Conservation (phyloP, 1,140 invertebrate species). For the Papilio machaon region DNA sequence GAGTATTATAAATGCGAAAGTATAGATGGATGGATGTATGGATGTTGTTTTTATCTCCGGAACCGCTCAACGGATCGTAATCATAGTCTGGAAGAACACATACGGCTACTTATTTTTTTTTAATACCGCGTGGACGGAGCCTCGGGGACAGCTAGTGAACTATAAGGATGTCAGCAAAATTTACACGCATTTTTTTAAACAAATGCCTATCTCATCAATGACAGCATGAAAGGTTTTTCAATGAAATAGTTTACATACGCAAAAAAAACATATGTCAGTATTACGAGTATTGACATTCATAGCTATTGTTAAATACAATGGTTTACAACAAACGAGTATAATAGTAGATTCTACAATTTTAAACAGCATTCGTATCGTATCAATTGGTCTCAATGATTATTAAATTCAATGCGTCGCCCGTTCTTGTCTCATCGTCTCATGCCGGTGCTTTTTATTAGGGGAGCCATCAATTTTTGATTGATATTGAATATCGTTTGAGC, state of each 20-base stretch:
- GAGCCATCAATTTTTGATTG: slow-evolving; percentile 30
- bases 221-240: neutral
- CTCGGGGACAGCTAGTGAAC: no score
- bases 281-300: neutral
- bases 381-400: slow-evolving; percentile 67
- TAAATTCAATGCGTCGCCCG: slow-evolving; percentile 58
- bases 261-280: neutral
- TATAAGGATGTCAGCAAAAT: neutral
- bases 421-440: slow-evolving; percentile 25
- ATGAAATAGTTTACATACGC: slow-evolving; percentile 16
- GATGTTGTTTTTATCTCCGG: no score
- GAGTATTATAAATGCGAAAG: no score
- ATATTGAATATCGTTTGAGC: slow-evolving; percentile 28
- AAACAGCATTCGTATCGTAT: slow-evolving; percentile 38
- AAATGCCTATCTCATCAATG: neutral
- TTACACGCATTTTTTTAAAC: neutral
- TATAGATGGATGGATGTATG: no score
- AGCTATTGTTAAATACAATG: slow-evolving; percentile 8
- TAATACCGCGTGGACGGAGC: no score
- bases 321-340: slow-evolving; percentile 15
- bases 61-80: no score
- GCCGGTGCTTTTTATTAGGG: slow-evolving; percentile 26
- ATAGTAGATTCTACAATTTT: slow-evolving; percentile 10
- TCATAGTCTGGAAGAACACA: no score
- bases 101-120: no score